A percentile compares a stretch with the other conserved stretches of the same genome.
Evolutionary conservation across 2,113 vertebrate genomes (phyloP).

Genomic region (Callionymus lyra): DNA sequence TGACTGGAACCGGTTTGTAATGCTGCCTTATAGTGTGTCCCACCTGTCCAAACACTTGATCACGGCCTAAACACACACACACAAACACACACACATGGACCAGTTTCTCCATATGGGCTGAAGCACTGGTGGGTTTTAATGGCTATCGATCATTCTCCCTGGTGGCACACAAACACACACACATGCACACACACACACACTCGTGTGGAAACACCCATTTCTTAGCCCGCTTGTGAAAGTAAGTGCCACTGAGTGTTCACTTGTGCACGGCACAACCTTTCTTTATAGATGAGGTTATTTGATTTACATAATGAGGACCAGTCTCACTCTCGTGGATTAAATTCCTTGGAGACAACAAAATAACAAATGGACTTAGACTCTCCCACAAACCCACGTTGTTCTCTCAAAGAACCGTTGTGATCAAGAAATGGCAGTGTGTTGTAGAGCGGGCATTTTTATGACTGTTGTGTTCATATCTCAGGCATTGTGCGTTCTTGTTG

Average conservation of each 20-base stretch:
- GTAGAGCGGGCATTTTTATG: no score
- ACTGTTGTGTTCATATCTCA: no score
- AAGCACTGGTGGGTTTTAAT: constrained; percentile 54
- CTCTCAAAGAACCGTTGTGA: no score
- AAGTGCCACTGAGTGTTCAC: constrained; percentile 1
- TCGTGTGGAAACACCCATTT: constrained; percentile 37
- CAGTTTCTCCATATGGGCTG: constrained; percentile 46
- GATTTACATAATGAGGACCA: constrained; percentile 64
- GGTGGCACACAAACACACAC: constrained; percentile 30
- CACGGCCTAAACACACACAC: constrained; percentile 6
- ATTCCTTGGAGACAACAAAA: constrained; percentile 64
- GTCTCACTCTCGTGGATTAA: constrained; percentile 55
- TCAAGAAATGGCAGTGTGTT: no score
- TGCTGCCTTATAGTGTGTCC: constrained; percentile 57
- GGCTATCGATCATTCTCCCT: constrained; percentile 63
- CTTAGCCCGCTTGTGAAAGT: constrained; percentile 16
- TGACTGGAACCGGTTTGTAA: constrained; percentile 76
- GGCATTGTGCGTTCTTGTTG: constrained; percentile 5
- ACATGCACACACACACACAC: constrained; percentile 13
- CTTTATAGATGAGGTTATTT: constrained; percentile 57
- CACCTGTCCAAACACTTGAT: constrained; percentile 72
- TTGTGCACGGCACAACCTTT: constrained; percentile 29
- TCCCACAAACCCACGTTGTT: no score
- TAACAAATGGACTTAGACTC: no score
- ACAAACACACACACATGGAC: constrained; percentile 14